Evolutionary conservation across 1,140 invertebrate species (phyloP).

Genomic region (Forficula auricularia): DNA sequence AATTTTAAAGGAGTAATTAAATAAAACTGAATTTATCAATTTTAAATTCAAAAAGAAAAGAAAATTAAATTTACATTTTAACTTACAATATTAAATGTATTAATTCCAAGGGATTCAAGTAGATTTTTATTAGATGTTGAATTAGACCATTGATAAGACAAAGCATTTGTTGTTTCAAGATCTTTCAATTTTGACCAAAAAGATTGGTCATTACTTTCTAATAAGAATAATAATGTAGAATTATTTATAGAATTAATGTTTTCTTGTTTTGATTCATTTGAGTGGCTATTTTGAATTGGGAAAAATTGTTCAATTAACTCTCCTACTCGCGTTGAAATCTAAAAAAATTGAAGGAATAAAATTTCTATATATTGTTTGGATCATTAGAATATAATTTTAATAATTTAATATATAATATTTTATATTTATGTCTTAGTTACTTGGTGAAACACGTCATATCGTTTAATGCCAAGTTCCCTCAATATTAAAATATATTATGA

Average conservation of each 20-base stretch:
- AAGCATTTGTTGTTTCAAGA: slow-evolving; percentile 46
- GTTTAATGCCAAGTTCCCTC: too few species aligned
- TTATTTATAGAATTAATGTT: slow-evolving; percentile 21
- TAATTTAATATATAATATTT: too few species aligned
- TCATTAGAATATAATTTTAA: too few species aligned
- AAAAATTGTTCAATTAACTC: slow-evolving; percentile 27
- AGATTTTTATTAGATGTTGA: slow-evolving; percentile 47
- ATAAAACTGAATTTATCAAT: slow-evolving; percentile 3
- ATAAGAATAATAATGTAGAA: slow-evolving; percentile 18
- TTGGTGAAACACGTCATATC: too few species aligned
- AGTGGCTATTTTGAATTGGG: slow-evolving; percentile 14
- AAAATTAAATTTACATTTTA: neutral
- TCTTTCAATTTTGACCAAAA: slow-evolving; percentile 38
- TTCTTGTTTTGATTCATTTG: slow-evolving; percentile 9
- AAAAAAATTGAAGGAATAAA: too few species aligned
- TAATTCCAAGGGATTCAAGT: slow-evolving; percentile 53
- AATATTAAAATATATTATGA: too few species aligned
- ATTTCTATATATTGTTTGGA: too few species aligned
- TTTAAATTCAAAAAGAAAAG: slow-evolving; percentile 6
- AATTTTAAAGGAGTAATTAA: slow-evolving; percentile 2
- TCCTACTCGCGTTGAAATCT: slow-evolving; percentile 27
- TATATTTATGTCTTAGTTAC: too few species aligned
- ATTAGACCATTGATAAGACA: slow-evolving; percentile 51
- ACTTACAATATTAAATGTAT: slow-evolving; percentile 69
- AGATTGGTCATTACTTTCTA: slow-evolving; percentile 8